Conservation (phyloP, 1,140 invertebrate genomes). For the Dendroctonus valens region DNA sequence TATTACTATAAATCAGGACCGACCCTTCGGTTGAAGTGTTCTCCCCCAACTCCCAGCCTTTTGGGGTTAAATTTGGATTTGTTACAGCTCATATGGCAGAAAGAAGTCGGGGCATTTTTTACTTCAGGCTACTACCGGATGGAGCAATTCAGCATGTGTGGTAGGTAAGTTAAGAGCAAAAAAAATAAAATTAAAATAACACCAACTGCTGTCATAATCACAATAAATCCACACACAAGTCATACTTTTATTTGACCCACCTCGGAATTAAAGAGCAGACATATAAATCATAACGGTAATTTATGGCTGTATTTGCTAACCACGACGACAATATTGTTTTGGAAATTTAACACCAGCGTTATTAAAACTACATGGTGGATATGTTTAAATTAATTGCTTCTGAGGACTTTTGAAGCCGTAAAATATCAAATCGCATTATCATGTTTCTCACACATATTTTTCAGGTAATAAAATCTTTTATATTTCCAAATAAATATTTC, state of each 20-base stretch:
- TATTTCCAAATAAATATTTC: no score
- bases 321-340: constrained; percentile 9
- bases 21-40: constrained; percentile 36
- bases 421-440: constrained; percentile 27
- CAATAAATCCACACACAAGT: no score
- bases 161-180: no score
- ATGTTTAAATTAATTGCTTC: constrained; percentile 27
- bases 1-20: constrained; percentile 47
- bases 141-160: no score
- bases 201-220: no score
- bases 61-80: constrained; percentile 30
- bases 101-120: background rate
- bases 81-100: constrained; percentile 18
- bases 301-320: constrained; percentile 2
- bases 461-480: constrained; percentile 22
- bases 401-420: constrained; percentile 20
- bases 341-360: constrained; percentile 19
- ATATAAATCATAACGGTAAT: constrained; percentile 2
- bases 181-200: no score
- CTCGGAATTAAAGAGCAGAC: background rate
- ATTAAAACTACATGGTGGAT: constrained; percentile 23
- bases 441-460: constrained; percentile 25
- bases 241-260: no score
- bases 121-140: no score
- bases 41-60: constrained; percentile 13